Evolutionary conservation across 1,140 invertebrate species (phyloP).

Genomic region (Macrotrachela quadricornifera): DNA sequence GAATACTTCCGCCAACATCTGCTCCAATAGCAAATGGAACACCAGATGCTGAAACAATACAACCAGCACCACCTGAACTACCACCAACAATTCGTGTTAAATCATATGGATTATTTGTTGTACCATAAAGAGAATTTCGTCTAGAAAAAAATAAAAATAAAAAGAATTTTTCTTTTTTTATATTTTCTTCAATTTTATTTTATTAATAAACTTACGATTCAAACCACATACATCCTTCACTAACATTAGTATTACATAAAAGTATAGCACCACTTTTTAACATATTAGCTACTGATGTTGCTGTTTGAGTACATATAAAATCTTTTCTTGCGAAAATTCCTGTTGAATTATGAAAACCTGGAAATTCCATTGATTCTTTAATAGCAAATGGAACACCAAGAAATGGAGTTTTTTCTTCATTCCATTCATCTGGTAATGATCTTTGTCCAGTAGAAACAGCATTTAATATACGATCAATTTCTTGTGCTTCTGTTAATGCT

Average conservation of each 20-base stretch:
- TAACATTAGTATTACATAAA: constrained; percentile 54
- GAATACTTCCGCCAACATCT: constrained; percentile 82
- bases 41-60: constrained; percentile 45
- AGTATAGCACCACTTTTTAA: constrained; percentile 50
- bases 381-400: constrained; percentile 25
- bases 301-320: constrained; percentile 40
- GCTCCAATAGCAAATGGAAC: constrained; percentile 68
- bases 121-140: constrained; percentile 60
- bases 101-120: constrained; percentile 68
- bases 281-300: constrained; percentile 39
- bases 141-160: no score
- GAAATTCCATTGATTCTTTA: constrained; percentile 16
- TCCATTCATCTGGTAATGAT: constrained; percentile 1
- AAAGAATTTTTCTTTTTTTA: no score
- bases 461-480: constrained; percentile 13
- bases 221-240: constrained; percentile 52
- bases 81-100: constrained; percentile 22
- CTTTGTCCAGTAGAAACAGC: constrained; percentile 8
- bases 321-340: constrained; percentile 39
- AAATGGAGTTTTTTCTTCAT: constrained; percentile 18
- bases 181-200: no score
- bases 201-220: constrained; percentile 31
- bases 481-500: constrained; percentile 17
- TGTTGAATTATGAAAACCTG: constrained; percentile 17
- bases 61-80: constrained; percentile 27